Evolutionary conservation across 2,888 invertebrate species (phyloP).

Genomic region (Lysandra coridon): DNA sequence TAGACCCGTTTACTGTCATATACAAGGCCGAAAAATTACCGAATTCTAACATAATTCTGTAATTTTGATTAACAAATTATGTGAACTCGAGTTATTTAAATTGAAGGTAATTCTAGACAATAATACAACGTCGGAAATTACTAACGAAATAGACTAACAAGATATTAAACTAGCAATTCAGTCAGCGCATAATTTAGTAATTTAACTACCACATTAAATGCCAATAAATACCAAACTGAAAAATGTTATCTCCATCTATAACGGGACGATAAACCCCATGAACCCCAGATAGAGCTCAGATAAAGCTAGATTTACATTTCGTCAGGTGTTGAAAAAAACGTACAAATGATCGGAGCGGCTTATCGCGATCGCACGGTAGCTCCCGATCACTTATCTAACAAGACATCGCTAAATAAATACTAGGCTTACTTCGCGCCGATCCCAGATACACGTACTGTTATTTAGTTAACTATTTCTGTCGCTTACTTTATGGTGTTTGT

Average conservation of each 20-base stretch:
- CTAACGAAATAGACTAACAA: not conserved
- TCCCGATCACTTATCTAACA: constrained; percentile 64
- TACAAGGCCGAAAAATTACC: constrained; percentile 13
- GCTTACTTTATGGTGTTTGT: not conserved
- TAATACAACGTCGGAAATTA: not conserved
- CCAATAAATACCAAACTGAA: not conserved
- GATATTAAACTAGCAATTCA: not conserved
- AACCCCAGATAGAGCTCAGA: not conserved
- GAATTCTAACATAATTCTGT: not conserved
- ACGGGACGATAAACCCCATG: not conserved
- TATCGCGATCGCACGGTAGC: constrained; percentile 62
- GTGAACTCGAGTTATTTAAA: not conserved
- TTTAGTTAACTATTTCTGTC: constrained; percentile 5
- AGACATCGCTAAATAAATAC: constrained; percentile 58
- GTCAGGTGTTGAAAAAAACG: constrained; percentile 16
- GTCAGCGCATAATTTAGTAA: not conserved
- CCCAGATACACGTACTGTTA: not conserved
- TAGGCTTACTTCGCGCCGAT: constrained; percentile 14
- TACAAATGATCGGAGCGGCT: constrained; percentile 56
- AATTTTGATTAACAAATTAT: constrained; percentile 10
- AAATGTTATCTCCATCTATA: not conserved
- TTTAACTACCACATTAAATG: not conserved
- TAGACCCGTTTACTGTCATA: constrained; percentile 6
- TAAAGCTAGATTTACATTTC: constrained; percentile 16
- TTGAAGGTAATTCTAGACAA: not conserved